A percentile compares a stretch with the other conserved stretches of the same genome.
phyloP scores from a whole-genome alignment of 2,113 vertebrate genomes.

The Lontra canadensis region DNA sequence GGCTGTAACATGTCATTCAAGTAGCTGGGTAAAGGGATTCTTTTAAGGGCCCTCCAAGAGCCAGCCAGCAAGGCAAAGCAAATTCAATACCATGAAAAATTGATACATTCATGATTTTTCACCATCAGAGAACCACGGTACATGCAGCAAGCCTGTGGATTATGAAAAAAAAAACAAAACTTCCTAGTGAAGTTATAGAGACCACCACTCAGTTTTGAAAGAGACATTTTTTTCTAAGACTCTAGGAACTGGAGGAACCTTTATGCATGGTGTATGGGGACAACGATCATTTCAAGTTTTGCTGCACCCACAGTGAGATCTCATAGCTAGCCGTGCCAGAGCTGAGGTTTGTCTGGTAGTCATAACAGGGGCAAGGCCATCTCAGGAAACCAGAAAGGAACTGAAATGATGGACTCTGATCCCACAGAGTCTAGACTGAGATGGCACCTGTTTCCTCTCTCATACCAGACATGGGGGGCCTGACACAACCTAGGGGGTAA shows the following conservation, averaged over 20 bases:
- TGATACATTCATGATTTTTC: not conserved
- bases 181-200: not conserved
- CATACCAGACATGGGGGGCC: not conserved
- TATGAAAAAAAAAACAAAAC: not conserved
- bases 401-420: not conserved
- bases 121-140: not conserved
- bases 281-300: not conserved
- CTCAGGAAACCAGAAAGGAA: conserved; percentile 7
- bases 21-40: not conserved
- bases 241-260: not conserved
- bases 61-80: not conserved
- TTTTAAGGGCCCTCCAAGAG: not conserved
- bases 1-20: not conserved
- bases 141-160: not conserved
- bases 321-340: not conserved
- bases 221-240: not conserved
- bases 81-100: not conserved
- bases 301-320: not conserved
- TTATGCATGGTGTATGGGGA: not conserved
- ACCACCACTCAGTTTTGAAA: not conserved
- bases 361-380: not conserved
- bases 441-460: not conserved
- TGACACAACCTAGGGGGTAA: not conserved
- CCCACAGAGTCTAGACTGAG: not conserved
- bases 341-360: not conserved